A percentile compares a stretch with the other conserved stretches of the same genome.
Conservation (phyloP, 23 tunicate genomes). For the Halocynthia aurantium region DNA sequence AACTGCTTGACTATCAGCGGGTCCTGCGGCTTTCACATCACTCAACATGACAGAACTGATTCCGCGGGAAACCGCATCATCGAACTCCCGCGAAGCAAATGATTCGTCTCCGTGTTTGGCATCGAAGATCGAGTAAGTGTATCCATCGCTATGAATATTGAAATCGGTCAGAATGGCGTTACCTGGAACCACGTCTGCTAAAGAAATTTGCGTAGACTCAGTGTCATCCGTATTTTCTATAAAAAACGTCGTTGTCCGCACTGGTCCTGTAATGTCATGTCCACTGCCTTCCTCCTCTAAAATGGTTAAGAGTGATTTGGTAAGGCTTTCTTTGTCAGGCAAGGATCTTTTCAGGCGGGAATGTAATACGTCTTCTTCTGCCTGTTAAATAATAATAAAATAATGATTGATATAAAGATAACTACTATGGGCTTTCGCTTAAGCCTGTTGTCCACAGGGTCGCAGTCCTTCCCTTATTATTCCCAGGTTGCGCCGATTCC, state of each 20-base stretch:
- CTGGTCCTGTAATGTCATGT: background rate
- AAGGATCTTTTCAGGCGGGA: too few species aligned
- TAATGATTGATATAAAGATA: too few species aligned
- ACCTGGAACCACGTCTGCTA: slow-evolving; percentile 6
- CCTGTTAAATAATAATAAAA: too few species aligned
- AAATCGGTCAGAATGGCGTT: slow-evolving; percentile 11
- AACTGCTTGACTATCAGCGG: background rate
- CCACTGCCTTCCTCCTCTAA: too few species aligned
- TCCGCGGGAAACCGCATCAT: slow-evolving; percentile 2
- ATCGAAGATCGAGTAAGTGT: background rate
- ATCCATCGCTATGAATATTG: slow-evolving; percentile 3
- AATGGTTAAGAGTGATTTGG: too few species aligned
- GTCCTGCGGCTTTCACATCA: slow-evolving; percentile 1
- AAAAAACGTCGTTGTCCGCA: slow-evolving; percentile 2
- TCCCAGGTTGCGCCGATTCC: too few species aligned
- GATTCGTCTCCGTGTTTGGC: background rate
- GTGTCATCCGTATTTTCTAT: background rate
- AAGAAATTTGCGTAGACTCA: slow-evolving; percentile 4
- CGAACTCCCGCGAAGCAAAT: background rate
- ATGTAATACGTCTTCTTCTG: too few species aligned
- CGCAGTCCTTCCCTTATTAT: too few species aligned
- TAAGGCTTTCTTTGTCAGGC: too few species aligned
- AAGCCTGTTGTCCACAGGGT: too few species aligned
- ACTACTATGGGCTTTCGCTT: too few species aligned
- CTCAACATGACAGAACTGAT: background rate